A percentile compares a stretch with the other conserved stretches of the same genome.
phyloP scores from a whole-genome alignment of 2,113 vertebrate genomes.

The Urocynchramus pylzowi region DNA sequence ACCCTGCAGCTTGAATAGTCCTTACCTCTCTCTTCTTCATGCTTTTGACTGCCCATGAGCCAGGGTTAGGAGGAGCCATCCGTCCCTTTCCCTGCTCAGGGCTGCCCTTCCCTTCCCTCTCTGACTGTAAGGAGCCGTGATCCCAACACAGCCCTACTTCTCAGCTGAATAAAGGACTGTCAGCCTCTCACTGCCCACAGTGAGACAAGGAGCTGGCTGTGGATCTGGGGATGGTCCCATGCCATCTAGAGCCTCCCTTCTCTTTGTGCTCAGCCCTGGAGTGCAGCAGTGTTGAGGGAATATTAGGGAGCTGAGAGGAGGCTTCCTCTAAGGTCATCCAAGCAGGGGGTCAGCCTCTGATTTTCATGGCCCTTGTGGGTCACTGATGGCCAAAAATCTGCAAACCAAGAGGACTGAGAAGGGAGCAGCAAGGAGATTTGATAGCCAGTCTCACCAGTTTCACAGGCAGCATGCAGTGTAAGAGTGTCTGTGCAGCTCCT shows the following conservation, averaged over 20 bases:
- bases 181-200: not conserved
- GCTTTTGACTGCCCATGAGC: not conserved
- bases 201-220: not conserved
- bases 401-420: not conserved
- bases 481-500: not conserved
- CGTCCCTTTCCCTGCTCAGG: not conserved
- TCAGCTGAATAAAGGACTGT: not conserved
- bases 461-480: accelerated
- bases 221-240: not conserved
- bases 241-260: not conserved
- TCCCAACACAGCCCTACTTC: not conserved
- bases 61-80: not conserved
- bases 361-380: not conserved
- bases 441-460: not conserved
- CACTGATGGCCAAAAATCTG: not conserved
- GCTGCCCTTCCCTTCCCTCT: not conserved
- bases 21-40: not conserved
- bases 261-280: not conserved
- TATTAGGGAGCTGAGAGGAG: not conserved
- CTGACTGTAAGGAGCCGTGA: not conserved
- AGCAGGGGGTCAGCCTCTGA: not conserved
- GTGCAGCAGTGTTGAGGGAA: not conserved
- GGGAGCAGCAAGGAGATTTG: not conserved
- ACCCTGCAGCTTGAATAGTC: not conserved
- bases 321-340: not conserved